Evolutionary conservation across 2,113 vertebrate genomes (phyloP), one percentile per base, ranked within the genome.

Genomic region (Rhea pennata): DNA sequence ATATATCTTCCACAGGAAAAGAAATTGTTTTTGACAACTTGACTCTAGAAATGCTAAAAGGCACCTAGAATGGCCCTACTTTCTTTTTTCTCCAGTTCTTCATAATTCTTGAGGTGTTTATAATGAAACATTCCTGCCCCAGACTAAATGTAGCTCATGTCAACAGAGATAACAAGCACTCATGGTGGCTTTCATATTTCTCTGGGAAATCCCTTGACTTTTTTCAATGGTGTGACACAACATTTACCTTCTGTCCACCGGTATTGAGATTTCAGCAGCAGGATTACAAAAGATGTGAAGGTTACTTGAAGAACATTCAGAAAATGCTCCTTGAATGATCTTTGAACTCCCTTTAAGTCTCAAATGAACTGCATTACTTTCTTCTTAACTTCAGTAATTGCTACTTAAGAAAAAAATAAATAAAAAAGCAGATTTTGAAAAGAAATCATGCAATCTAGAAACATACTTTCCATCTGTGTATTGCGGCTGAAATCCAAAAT

Each of bases 21-120:
- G 58, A 93, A 75, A 95, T 96, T 92, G 67, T 56, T 97, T 96
- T 74, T 90, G 92, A 97, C 95, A 97, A 78, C 83, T 76, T 72
- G 91, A 96, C 71, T 94, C 82, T 42, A 87, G 80, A 77, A 72
- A 22, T 3, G 93, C 90, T 97, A 58, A 75, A 91, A 95, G 95
- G 90, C 91, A 96, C 86, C 92, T 85, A 85, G 80, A 93, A 91
- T 0, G 3, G 82, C 91, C 90, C n/a, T 59, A 14, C 66, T 91
- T 95, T 70, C 83, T 93, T 13, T 95, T 90, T 89, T 87, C 61
- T 91, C 65, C 51, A 75, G 53, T 48, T 96, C 54, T 69, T 90
- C 29, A 4, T 86, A 65, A 89, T 91, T 64, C 85, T 94, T 85
- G 91, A 92, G 87, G 74, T 93, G 73, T 29, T 88, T 73, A 78